A percentile compares a stretch with the other conserved stretches of the same genome.
Conservation (phyloP, 2,888 invertebrate species). For the Monopis laevigella region DNA sequence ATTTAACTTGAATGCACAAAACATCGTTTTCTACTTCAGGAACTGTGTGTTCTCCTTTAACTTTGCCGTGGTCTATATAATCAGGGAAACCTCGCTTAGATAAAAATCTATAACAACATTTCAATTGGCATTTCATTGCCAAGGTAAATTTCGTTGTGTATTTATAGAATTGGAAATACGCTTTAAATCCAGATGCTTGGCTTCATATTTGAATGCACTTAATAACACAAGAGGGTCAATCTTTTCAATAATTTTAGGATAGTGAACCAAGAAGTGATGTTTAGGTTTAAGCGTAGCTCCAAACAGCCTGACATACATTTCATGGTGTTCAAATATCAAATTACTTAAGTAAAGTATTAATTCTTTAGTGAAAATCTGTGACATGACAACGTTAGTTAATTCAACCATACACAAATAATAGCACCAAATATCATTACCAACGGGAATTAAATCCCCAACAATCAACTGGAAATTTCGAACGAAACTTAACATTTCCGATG, state of each 20-base stretch:
- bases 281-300: constrained; percentile 15
- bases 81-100: too few species aligned
- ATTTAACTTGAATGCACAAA: too few species aligned
- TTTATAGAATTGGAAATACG: too few species aligned
- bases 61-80: too few species aligned
- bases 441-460: constrained; percentile 21
- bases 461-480: constrained; percentile 22
- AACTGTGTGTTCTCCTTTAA: too few species aligned
- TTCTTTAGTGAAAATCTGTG: constrained; percentile 14
- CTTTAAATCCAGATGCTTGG: constrained; percentile 20
- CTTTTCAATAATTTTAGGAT: constrained; percentile 19
- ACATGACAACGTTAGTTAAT: constrained; percentile 19
- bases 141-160: too few species aligned
- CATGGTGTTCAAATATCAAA: constrained; percentile 13
- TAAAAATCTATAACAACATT: too few species aligned
- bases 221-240: constrained; percentile 16
- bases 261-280: constrained; percentile 19
- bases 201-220: constrained; percentile 20
- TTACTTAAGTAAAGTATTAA: constrained; percentile 15
- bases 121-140: too few species aligned
- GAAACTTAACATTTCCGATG: constrained; percentile 25
- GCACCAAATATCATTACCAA: constrained; percentile 17
- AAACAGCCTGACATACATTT: constrained; percentile 15
- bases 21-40: too few species aligned
- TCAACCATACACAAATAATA: constrained; percentile 21